phyloP scores from a whole-genome alignment of 2,888 invertebrate species.

The Nycteola revayana region DNA sequence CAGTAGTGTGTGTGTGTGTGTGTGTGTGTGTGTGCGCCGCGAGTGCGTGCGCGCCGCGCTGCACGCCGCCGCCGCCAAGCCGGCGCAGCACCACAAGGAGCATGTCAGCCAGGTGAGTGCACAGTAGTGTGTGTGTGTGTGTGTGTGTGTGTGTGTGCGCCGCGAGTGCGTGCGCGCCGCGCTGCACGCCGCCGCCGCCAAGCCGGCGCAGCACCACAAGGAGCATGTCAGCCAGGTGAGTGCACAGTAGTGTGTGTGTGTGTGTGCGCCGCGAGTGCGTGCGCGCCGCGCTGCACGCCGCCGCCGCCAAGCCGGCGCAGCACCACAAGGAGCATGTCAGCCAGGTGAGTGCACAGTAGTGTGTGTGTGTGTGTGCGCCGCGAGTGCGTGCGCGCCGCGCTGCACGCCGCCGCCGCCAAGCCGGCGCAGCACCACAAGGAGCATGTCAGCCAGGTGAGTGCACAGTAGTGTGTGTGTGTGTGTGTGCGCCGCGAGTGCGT shows the following conservation, averaged over 20 bases:
- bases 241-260: background rate
- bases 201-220: conserved; percentile 1
- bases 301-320: conserved; percentile 71
- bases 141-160: conserved; percentile 72
- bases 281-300: conserved; percentile 90
- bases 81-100: conserved; percentile 15
- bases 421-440: conserved; percentile 24
- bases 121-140: background rate
- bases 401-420: conserved; percentile 86
- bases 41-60: conserved; percentile 89
- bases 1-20: background rate
- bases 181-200: conserved; percentile 1
- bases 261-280: conserved; percentile 85
- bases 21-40: conserved; percentile 80
- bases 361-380: conserved; percentile 88
- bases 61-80: conserved; percentile 3
- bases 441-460: conserved; percentile 1
- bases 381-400: conserved; percentile 90
- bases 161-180: conserved; percentile 92
- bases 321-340: conserved; percentile 13
- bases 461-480: conserved; percentile 78
- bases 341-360: background rate
- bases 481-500: conserved; percentile 89
- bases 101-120: conserved; percentile 13
- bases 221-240: background rate